Evolutionary conservation across 2,888 invertebrate species (phyloP), one percentile per base, ranked within the genome.

Genomic region (Syrphus vitripennis): DNA sequence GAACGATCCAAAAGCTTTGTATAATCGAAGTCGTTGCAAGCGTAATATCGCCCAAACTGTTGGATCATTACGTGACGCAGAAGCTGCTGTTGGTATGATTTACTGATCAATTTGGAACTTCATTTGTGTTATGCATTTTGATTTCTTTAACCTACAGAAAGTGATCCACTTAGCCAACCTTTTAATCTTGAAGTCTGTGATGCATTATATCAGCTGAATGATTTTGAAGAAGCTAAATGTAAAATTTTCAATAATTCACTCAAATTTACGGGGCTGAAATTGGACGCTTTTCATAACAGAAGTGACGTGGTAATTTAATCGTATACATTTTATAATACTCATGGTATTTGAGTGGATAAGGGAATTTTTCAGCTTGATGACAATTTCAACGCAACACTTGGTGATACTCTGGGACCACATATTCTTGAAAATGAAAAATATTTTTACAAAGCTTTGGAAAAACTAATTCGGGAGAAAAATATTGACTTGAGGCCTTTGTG

Each of bases 131-230:
- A 0, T 9, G 9, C n/a, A 16, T 21, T 3, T 26, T 7, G 9
- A 40, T 67, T 81, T 55, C 3, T 0, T 19, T 42, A n/a, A n/a
- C n/a, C n/a, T 63, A 5, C 42, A 89, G 87, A 76, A 14, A 48
- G 79, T 55, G 83, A 88, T 29, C 89, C 89, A 3, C 84, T 87
- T 0, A 90, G 88, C 67, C 90, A 91, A 4, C 88, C 89, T 0
- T 90, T 90, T 1, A 91, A 90, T 75, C 70, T 91, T 76, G 92
- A 92, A 88, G 90, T 91, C 3, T 92, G 92, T 69, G 91, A 92
- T 88, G 91, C 90, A 0, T 77, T 90, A 0, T 92, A 91, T 42
- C 90, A 92, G 29, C 74, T 91, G 2, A 92, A 92, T 37, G 88
- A 89, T 57, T 91, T 92, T 42, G 92, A 92, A 80, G 86, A 87